Percentiles rank a stretch among this genome's conserved stretches.
These are phyloP conservation scores for Clytia hemisphaerica DNA, from an alignment of 30 jellyfish, hydroid and myxozoan species.

Conservation along the genomic window DNA sequence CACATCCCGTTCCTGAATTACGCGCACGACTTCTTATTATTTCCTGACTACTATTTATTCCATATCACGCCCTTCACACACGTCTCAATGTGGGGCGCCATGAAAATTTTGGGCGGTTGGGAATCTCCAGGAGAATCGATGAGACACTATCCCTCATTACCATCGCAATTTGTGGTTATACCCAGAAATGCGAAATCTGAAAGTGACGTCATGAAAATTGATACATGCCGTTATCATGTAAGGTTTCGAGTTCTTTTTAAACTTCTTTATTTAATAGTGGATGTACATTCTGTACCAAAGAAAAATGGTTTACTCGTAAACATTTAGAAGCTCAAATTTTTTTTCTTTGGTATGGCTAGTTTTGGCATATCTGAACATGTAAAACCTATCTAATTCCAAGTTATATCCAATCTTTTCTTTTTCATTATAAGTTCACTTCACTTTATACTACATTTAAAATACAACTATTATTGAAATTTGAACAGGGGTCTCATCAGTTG, in stretches of 20 bases:
- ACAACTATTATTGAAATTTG: no score
- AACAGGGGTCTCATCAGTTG: no score
- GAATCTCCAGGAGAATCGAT: conserved; percentile 82
- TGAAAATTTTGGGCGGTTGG: conserved; percentile 81
- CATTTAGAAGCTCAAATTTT: no score
- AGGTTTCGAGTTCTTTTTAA: conserved; percentile 30
- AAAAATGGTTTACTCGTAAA: no score
- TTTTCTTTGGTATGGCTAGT: no score
- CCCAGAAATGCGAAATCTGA: conserved; percentile 65
- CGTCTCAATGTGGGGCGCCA: conserved; percentile 45
- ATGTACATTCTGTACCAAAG: no score
- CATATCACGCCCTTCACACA: conserved; percentile 93
- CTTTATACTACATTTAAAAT: no score
- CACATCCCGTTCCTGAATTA: conserved; percentile 75
- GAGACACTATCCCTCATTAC: conserved; percentile 61
- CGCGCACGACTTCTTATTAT: conserved; percentile 80
- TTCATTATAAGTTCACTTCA: no score
- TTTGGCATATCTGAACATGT: no score
- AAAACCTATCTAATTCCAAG: no score
- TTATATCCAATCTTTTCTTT: no score
- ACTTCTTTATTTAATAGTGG: no score
- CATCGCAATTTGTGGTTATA: conserved; percentile 78
- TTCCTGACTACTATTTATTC: conserved; percentile 76
- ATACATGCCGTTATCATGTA: conserved; percentile 84
- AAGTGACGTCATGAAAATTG: conserved; percentile 38